These are phyloP conservation scores for Pitangus sulphuratus DNA, from an alignment of 2,797 vertebrate species.

Conservation along the genomic window DNA sequence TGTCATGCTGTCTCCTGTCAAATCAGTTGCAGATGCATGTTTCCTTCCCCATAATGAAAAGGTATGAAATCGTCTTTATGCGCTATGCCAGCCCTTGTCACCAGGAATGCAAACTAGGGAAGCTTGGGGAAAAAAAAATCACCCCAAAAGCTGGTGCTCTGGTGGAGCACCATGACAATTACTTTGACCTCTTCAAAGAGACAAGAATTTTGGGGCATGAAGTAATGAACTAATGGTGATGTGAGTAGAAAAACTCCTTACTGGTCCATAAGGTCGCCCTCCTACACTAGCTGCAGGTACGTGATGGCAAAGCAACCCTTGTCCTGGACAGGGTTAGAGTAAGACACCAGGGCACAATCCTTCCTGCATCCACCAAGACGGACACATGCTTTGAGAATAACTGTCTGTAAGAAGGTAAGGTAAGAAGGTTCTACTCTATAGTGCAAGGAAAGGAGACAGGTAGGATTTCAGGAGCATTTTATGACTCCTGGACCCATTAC, in stretches of 20 bases:
- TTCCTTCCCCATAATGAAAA: slow-evolving; percentile 53
- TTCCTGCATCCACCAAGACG: not conserved
- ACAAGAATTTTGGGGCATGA: not conserved
- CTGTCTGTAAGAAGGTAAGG: not conserved
- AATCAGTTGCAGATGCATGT: slow-evolving; percentile 35
- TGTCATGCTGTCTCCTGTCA: slow-evolving; percentile 55
- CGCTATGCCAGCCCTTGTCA: slow-evolving; percentile 23
- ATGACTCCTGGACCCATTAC: not conserved
- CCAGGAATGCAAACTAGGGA: not conserved
- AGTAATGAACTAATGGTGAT: not conserved
- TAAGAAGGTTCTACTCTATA: not conserved
- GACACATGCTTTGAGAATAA: not conserved
- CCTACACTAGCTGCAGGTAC: not conserved
- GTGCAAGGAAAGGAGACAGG: not conserved
- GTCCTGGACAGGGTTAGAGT: not conserved
- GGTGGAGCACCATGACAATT: not conserved
- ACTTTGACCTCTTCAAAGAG: not conserved
- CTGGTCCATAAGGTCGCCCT: not conserved
- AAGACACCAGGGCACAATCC: not conserved
- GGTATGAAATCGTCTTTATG: slow-evolving; percentile 58
- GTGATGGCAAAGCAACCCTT: not conserved
- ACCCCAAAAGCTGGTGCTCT: not conserved
- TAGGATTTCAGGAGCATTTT: not conserved
- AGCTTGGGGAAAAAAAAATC: not conserved
- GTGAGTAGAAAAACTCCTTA: not conserved